phyloP scores from a whole-genome alignment of 1,140 invertebrate genomes.

The Psilanteris sp. region DNA sequence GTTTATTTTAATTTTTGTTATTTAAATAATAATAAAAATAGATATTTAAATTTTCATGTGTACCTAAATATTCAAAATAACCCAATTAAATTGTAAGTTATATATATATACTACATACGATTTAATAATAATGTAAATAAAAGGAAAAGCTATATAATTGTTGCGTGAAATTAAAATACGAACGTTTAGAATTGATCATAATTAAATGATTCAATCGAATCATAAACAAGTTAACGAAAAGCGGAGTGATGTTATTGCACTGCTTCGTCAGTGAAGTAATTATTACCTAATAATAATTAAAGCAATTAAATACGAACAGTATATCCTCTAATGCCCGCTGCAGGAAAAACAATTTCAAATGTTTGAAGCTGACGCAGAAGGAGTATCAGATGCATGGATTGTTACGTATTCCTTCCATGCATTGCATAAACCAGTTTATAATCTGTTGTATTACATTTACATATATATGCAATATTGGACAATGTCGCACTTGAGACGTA shows the following conservation, averaged over 20 bases:
- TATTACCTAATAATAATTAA: conserved; percentile 45
- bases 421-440: conserved; percentile 57
- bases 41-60: too few species aligned
- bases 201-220: too few species aligned
- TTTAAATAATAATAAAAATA: too few species aligned
- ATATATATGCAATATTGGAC: conserved; percentile 42
- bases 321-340: conserved; percentile 18
- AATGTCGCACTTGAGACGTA: conserved; percentile 40
- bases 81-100: too few species aligned
- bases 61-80: too few species aligned
- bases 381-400: conserved; percentile 19
- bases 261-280: conserved; percentile 46
- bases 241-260: conserved; percentile 46
- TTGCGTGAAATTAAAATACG: too few species aligned
- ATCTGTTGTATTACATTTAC: conserved; percentile 14
- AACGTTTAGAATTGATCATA: too few species aligned
- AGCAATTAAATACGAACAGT: conserved; percentile 42
- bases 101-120: too few species aligned
- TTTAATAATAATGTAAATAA: too few species aligned
- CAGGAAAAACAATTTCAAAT: conserved; percentile 47
- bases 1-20: too few species aligned
- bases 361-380: conserved; percentile 1
- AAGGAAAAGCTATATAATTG: too few species aligned
- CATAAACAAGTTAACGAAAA: conserved; percentile 23
- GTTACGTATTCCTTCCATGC: conserved; percentile 35